phyloP scores from a whole-genome alignment of 2,113 vertebrate species.

The Cyprinodon tularosa region DNA sequence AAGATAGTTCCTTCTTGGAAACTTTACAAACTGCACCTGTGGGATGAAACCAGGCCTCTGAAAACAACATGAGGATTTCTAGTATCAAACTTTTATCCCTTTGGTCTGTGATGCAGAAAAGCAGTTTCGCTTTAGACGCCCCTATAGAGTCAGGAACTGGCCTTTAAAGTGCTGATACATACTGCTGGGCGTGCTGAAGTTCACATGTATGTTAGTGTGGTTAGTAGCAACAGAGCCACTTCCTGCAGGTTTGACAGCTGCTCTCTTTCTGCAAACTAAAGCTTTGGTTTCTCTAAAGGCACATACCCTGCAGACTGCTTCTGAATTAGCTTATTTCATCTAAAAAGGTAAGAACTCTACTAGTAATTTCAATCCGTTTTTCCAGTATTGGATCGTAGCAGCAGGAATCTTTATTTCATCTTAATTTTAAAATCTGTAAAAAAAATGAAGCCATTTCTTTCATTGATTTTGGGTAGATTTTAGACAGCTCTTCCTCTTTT shows the following conservation, averaged over 20 bases:
- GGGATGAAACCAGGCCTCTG: background rate
- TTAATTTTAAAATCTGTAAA: background rate
- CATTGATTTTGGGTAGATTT: background rate
- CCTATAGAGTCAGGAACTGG: background rate
- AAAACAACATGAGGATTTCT: background rate
- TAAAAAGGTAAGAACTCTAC: constrained; percentile 5
- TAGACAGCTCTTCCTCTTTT: background rate
- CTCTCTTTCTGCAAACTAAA: background rate
- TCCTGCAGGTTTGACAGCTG: background rate
- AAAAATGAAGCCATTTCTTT: background rate
- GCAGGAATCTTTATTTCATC: background rate
- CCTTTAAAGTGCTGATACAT: background rate
- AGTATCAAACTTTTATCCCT: background rate
- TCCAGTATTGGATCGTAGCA: background rate
- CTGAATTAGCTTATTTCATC: background rate
- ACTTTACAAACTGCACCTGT: background rate
- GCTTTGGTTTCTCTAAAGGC: background rate
- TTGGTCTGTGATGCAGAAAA: background rate
- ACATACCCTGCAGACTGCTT: background rate
- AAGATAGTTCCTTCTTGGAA: background rate
- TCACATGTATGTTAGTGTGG: background rate
- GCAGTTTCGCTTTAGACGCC: background rate
- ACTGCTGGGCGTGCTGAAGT: background rate
- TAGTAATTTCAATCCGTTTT: background rate
- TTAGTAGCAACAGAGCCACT: constrained; percentile 4